phyloP scores from a whole-genome alignment of 2,113 vertebrate genomes.

The Cavia aperea region DNA sequence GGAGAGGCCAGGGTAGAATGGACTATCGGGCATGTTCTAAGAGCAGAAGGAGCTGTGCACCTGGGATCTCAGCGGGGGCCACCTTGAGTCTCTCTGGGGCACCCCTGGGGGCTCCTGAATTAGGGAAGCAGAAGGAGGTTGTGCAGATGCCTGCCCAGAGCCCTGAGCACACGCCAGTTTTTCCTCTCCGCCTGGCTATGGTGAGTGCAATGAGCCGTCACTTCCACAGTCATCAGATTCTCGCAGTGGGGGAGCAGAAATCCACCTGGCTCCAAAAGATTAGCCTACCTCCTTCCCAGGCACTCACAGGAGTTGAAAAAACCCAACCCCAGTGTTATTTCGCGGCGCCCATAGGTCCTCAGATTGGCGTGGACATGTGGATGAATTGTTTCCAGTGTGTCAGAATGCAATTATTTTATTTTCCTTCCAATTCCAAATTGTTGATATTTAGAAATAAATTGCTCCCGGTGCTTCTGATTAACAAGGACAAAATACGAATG shows the following conservation, averaged over 20 bases:
- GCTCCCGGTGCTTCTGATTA: conserved; percentile 71
- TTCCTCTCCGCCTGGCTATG: neutral
- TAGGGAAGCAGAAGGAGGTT: neutral
- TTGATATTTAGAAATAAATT: conserved; percentile 77
- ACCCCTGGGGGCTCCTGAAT: neutral
- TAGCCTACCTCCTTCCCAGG: neutral
- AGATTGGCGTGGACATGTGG: conserved; percentile 24
- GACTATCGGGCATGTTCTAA: neutral
- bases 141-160: neutral
- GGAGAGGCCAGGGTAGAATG: neutral
- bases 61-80: neutral
- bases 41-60: neutral
- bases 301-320: neutral
- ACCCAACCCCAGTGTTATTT: neutral
- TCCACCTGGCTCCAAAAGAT: neutral
- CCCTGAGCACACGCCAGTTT: neutral
- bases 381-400: conserved; percentile 69
- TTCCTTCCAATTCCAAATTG: conserved; percentile 66
- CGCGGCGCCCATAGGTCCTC: neutral
- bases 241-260: neutral
- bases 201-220: neutral
- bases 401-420: conserved; percentile 78
- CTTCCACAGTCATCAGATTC: neutral
- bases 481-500: conserved; percentile 69
- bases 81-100: neutral